phyloP scores from a whole-genome alignment of 2,113 vertebrate genomes.

The Python bivittatus region DNA sequence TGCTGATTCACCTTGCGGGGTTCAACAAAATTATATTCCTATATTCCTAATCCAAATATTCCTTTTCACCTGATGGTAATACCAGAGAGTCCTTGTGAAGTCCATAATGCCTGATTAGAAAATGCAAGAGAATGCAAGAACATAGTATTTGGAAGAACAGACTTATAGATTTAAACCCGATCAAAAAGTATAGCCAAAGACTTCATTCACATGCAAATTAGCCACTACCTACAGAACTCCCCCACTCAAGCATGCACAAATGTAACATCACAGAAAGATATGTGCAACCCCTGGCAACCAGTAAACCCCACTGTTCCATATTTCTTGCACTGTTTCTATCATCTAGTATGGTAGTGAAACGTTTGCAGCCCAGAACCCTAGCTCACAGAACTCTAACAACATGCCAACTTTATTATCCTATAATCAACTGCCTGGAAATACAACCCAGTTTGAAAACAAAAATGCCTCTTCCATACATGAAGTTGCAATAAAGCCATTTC shows the following conservation, averaged over 20 bases:
- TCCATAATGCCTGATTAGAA: not conserved
- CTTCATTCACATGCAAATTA: not conserved
- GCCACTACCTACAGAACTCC: not conserved
- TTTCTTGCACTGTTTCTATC: not conserved
- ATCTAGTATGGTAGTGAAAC: not conserved
- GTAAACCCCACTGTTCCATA: not conserved
- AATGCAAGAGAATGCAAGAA: not conserved
- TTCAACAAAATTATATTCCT: not conserved
- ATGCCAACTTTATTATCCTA: not conserved
- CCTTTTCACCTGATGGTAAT: not conserved
- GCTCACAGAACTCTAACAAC: not conserved
- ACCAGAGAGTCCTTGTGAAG: not conserved
- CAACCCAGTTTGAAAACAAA: not conserved
- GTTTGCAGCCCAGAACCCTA: not conserved
- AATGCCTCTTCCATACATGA: not conserved
- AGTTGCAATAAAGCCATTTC: not conserved
- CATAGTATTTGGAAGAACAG: not conserved
- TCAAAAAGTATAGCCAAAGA: not conserved
- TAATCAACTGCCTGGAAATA: not conserved
- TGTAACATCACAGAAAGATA: not conserved
- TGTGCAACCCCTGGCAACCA: not conserved
- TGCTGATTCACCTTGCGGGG: not conserved
- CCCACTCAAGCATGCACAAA: not conserved
- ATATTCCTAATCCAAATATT: not conserved
- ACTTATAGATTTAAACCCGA: not conserved